Evolutionary conservation across 2,797 vertebrate species (phyloP).

Genomic region (Tiaroga cobitis): DNA sequence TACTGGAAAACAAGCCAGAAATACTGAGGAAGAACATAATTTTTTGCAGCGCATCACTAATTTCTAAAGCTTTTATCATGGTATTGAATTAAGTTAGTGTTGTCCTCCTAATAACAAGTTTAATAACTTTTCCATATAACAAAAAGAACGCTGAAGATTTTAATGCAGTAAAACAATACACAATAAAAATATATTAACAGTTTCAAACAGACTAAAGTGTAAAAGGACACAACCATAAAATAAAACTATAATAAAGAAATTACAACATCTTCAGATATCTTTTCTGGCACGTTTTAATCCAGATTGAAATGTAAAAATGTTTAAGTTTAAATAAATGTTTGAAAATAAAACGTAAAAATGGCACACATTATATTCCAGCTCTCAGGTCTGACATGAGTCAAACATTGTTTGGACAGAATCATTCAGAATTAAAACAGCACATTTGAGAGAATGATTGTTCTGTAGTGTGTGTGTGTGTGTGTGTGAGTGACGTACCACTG

Average conservation of each 20-base stretch:
- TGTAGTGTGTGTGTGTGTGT: neutral
- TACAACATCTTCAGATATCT: too few species aligned
- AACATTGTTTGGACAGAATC: neutral
- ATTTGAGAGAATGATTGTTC: neutral
- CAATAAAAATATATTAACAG: neutral
- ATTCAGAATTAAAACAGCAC: neutral
- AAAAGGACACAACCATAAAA: neutral
- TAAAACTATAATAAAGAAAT: neutral
- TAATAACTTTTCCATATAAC: neutral
- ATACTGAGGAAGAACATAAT: too few species aligned
- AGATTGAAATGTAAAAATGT: neutral
- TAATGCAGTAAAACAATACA: neutral
- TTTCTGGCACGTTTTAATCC: neutral
- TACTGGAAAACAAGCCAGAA: neutral
- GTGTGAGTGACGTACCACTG: slow-evolving; percentile 59
- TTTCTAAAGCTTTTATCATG: neutral
- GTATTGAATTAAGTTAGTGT: neutral
- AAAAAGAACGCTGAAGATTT: neutral
- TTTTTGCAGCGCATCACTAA: neutral
- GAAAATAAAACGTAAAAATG: neutral
- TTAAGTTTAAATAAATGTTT: neutral
- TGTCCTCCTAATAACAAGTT: neutral
- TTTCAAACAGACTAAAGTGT: neutral
- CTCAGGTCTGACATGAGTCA: neutral
- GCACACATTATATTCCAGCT: neutral